Percentiles rank a stretch among this genome's conserved stretches.
These are phyloP conservation scores for Hydropsyche betteni DNA, from an alignment of 2,888 invertebrate species.

Conservation along the genomic window DNA sequence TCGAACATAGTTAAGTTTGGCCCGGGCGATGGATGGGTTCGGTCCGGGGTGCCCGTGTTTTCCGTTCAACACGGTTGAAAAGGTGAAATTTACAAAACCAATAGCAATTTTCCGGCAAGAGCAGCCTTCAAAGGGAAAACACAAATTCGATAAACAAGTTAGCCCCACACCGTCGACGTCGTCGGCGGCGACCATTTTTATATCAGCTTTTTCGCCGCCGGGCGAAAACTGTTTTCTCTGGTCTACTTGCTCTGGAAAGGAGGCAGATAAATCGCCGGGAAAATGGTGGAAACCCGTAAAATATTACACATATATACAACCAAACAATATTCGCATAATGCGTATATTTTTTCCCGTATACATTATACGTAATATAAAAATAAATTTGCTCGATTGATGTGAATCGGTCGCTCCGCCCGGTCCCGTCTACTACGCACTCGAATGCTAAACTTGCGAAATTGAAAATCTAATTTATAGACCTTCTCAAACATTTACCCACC, in stretches of 20 bases:
- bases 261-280: slow-evolving; percentile 29
- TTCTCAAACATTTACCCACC: slow-evolving; percentile 40
- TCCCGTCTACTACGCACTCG: slow-evolving; percentile 30
- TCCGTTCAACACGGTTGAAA: slow-evolving; percentile 38
- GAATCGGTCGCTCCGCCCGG: slow-evolving; percentile 1
- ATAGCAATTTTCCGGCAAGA: slow-evolving; percentile 45
- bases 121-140: slow-evolving; percentile 41
- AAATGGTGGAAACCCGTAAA: slow-evolving; percentile 35
- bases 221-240: slow-evolving; percentile 41
- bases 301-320: slow-evolving; percentile 8
- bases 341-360: too few species aligned
- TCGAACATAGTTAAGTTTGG: background rate
- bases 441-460: slow-evolving; percentile 42
- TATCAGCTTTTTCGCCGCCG: slow-evolving; percentile 40
- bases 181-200: slow-evolving; percentile 36
- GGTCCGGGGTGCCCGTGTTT: slow-evolving; percentile 3
- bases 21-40: slow-evolving; percentile 24
- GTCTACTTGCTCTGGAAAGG: slow-evolving; percentile 37
- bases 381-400: too few species aligned
- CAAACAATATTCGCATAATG: too few species aligned
- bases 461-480: slow-evolving; percentile 43
- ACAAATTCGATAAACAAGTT: slow-evolving; percentile 44
- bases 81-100: slow-evolving; percentile 44
- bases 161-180: slow-evolving; percentile 36
- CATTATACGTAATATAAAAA: too few species aligned